A percentile compares a stretch with the other conserved stretches of the same genome.
Conservation (phyloP, 2,113 vertebrate species). For the Vireo altiloquus region DNA sequence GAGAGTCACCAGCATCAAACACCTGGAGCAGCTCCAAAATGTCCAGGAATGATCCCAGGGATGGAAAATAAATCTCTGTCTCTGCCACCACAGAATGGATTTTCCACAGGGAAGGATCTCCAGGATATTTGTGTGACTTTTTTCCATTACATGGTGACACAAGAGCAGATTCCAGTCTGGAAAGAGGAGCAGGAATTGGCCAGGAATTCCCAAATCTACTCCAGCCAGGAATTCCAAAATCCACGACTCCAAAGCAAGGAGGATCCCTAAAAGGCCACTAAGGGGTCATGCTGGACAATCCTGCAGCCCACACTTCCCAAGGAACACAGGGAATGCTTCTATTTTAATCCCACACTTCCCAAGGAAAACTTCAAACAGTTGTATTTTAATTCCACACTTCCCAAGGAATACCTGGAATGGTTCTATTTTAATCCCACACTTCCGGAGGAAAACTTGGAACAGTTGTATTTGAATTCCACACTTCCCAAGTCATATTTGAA, state of each 20-base stretch:
- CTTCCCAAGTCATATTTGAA: background rate
- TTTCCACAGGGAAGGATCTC: background rate
- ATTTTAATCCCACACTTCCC: background rate
- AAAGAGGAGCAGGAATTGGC: background rate
- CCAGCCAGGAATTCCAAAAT: background rate
- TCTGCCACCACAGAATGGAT: background rate
- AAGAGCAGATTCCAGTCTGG: background rate
- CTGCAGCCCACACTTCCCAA: background rate
- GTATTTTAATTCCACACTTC: background rate
- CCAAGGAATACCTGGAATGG: background rate
- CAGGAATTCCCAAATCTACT: background rate
- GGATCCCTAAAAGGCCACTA: background rate
- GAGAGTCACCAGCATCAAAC: background rate
- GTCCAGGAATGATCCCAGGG: fast-evolving
- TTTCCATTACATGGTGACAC: fast-evolving
- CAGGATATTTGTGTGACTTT: background rate
- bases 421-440: background rate
- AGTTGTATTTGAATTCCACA: background rate
- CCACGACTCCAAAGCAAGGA: background rate
- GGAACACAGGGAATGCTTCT: fast-evolving
- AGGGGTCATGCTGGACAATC: background rate
- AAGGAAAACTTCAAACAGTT: fast-evolving
- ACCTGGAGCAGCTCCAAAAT: background rate
- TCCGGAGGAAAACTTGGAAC: background rate
- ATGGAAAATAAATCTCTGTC: background rate